Base-by-base conservation (phyloP, 2,888 invertebrate species). In the Pseudococcus viburni region DNA sequence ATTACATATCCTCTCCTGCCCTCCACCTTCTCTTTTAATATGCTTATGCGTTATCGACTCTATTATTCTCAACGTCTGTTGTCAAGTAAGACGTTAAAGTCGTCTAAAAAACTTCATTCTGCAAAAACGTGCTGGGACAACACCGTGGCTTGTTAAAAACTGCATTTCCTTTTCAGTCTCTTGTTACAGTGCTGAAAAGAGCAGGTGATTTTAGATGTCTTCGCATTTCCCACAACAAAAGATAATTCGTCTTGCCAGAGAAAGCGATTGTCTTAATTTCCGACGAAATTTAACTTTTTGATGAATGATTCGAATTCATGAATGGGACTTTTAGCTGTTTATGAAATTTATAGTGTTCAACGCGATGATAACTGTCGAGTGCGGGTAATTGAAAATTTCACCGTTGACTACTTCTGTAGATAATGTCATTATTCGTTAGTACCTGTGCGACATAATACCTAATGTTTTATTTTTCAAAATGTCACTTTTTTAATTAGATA, bases 341-440 rank as follows among this genome's bases (percentile, higher is more conserved):
- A 83, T 83, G 17, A 42, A 83, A 46, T 42, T 46, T n/a, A 12
- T 33, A 22, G 6, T 17, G 17, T 77, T 17, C 39, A 77, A 6
- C 5, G 11, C 15, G 22, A 19, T 83, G 80, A 83, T 46, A 83
- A 83, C 46, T 83, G 80, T 83, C 80, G 33, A 77, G 77, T 83
- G 80, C 8, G 80, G 80, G n/a, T 83, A 46, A 46, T 83, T 83
- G 80, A 83, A 83, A 83, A 46, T 83, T 83, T 83, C 80, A 83
- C 80, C 33, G 80, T 46, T 46, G 80, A 19, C 80, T 46, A 83
- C 46, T 83, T 15, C 33, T 15, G 5, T 83, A 26, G 80, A 83
- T 83, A 83, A 46, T 83, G 80, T 22, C 80, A 46, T 26, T 46
- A 83, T 33, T 19, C 46, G 80, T 83, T 83, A 46, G 7, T 11